phyloP scores from a whole-genome alignment of 2,888 invertebrate genomes.

The Aspidiotus rigidus region DNA sequence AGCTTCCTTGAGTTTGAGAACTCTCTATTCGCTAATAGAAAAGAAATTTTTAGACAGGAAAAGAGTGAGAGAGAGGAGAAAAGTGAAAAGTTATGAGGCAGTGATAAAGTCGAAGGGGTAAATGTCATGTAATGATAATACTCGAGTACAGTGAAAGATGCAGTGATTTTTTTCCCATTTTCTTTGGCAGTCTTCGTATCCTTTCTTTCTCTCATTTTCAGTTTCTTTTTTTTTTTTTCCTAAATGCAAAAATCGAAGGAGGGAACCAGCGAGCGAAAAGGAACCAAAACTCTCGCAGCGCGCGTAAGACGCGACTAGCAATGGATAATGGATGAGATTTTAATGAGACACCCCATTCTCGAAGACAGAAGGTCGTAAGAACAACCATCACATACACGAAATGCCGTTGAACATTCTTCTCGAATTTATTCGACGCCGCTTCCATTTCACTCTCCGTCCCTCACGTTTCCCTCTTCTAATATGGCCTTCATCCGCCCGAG shows the following conservation, averaged over 20 bases:
- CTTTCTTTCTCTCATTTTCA: neutral
- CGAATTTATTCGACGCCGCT: conserved; percentile 4
- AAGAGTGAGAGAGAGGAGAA: neutral
- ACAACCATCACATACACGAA: conserved; percentile 25
- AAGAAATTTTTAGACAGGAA: conserved; percentile 27
- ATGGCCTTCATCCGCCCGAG: neutral
- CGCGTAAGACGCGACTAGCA: conserved; percentile 18
- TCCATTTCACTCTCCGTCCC: neutral
- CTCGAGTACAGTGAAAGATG: conserved; percentile 17
- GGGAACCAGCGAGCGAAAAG: conserved; percentile 10
- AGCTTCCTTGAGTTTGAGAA: conserved; percentile 13
- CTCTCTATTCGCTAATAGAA: conserved; percentile 27
- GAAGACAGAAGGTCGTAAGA: conserved; percentile 27
- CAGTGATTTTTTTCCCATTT: conserved; percentile 31
- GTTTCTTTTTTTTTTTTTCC: neutral
- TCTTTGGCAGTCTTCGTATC: conserved; percentile 21
- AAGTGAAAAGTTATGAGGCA: conserved; percentile 30
- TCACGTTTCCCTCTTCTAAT: neutral
- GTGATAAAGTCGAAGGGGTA: conserved; percentile 30
- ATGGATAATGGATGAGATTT: conserved; percentile 33
- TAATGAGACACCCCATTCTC: conserved; percentile 30
- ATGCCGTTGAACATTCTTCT: conserved; percentile 4
- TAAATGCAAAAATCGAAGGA: conserved; percentile 6
- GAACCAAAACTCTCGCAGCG: conserved; percentile 13
- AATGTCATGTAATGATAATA: conserved; percentile 30